Base-by-base conservation (phyloP, 1,140 invertebrate species). In the Macrobrachium rosenbergii region DNA sequence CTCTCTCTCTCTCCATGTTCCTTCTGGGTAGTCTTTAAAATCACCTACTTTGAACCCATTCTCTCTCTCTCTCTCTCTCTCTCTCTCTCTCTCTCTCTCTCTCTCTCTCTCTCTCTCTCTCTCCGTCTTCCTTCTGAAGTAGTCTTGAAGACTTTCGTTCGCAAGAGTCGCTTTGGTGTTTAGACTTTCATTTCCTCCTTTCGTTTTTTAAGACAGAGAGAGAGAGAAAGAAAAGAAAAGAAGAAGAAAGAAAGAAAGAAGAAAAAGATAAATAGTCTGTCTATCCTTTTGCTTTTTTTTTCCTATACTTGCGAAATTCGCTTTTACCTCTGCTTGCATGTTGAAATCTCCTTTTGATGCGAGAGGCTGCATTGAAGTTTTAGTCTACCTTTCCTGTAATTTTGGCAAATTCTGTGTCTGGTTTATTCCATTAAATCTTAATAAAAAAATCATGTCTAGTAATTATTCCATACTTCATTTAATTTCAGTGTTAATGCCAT, bases 41-140 rank as follows among this genome's bases (percentile, higher is more conserved):
- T 12, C 58, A 28, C 28, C 28, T 23, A 28, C 58, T 59, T 60
- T n/a, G 76, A 0, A 78, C 6, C 52, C n/a, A n/a, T n/a, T 79
- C 52, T 79, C 52, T 60, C 77, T 79, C 52, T 79, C 77, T 79
- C 77, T 79, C 52, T 79, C 77, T 79, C 77, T 79, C 77, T 79
- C 52, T 79, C 59, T 80, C 59, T 80, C 78, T 79, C 52, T 79
- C 52, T 60, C 77, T 79, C 52, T 79, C 77, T 79, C 77, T 79
- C 52, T 79, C 77, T 79, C 77, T 79, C 77, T 79, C 52, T 79
- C 59, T 80, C 59, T 80, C 78, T 80, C 78, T 80, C 78, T 80
- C 78, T 78, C 58, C 59, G 52, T 78, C 76, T 78, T 21, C n/a
- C 58, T 52, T n/a, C 23, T 37, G 14, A 16, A 16, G 14, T 23